These are phyloP conservation scores for Berghia stephanieae DNA, from an alignment of 1,140 invertebrate genomes.

Conservation along the genomic window DNA sequence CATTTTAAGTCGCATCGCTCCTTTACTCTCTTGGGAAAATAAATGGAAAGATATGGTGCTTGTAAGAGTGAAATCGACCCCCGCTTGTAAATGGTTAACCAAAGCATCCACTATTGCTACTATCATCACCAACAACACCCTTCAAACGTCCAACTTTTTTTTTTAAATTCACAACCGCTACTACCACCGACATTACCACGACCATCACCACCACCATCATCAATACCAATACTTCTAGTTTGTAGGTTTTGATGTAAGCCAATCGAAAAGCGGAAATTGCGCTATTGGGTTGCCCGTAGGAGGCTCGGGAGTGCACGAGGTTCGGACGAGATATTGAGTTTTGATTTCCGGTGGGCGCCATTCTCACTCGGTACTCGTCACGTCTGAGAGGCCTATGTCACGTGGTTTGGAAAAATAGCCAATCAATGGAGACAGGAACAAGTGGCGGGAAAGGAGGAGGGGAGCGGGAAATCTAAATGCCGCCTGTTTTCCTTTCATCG, in stretches of 20 bases:
- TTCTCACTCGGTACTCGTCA: constrained; percentile 27
- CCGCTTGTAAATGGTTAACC: too few relatives aligned
- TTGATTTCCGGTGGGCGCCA: constrained; percentile 32
- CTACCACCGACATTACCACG: too few relatives aligned
- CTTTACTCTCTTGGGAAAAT: too few relatives aligned
- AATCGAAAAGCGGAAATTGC: constrained; percentile 30
- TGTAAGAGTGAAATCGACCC: too few relatives aligned
- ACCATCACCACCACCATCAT: too few relatives aligned
- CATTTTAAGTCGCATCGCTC: too few relatives aligned
- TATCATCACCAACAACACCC: too few relatives aligned
- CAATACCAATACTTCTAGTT: too few relatives aligned
- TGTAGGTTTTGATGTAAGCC: constrained; percentile 37
- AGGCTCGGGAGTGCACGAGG: constrained; percentile 28
- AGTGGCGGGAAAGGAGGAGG: constrained; percentile 11
- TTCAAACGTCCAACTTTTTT: too few relatives aligned
- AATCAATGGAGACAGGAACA: constrained; percentile 26
- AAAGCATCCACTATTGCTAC: too few relatives aligned
- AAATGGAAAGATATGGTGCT: too few relatives aligned
- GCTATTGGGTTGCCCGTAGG: constrained; percentile 33
- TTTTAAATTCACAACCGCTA: too few relatives aligned
- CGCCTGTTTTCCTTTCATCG: constrained; percentile 35
- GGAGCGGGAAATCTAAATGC: constrained; percentile 36
- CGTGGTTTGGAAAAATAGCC: constrained; percentile 18
- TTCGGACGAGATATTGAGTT: constrained; percentile 34
- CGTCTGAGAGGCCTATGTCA: constrained; percentile 15